Evolutionary conservation across 2,113 vertebrate genomes (phyloP), one percentile per base, ranked within the genome.

Genomic region (Myiagra hebetior): DNA sequence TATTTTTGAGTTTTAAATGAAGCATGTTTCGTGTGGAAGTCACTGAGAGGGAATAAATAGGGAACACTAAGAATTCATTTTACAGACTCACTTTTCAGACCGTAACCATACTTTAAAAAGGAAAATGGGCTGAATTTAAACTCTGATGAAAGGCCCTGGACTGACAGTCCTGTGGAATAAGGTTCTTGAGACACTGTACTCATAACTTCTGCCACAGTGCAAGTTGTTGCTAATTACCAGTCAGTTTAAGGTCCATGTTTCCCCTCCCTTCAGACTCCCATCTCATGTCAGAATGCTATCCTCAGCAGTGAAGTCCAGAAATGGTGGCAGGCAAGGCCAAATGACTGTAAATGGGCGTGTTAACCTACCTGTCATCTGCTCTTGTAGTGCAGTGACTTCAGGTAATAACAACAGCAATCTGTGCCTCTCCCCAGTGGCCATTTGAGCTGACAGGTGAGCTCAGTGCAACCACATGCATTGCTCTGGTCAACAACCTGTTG

Each of bases 1-100:
- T 91, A 60, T 73, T 94, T 96, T 82, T 75, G 78, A 85, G 65
- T 76, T 95, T 95, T 94, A 88, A 95, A 92, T 64, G 68, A 90
- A 79, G 31, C 27, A 35, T 74, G 37, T 72, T 95, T 95, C 5
- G 2, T 79, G 89, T 84, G 78, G 64, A 94, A 96, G 67, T 68
- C 65, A 81, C 84, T 79, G 92, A 90, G 85, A 92, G 47, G 60
- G 75, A 91, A 69, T 89, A 86, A 96, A 89, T 63, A 88, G 22
- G 46, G 30, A 89, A 81, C 1, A 7, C 53, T 60, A 77, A 52
- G 77, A 89, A 92, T 88, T 85, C 70, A 59, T 93, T 97, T 95
- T 80, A 83, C 37, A 87, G 88, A 89, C 41, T 87, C 65, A 28
- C 35, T 95, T 87, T 94, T 92, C 52, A 92, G 83, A 87, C 27